Conservation (phyloP, 2,888 invertebrate species). For the Cataglyphis livida region DNA sequence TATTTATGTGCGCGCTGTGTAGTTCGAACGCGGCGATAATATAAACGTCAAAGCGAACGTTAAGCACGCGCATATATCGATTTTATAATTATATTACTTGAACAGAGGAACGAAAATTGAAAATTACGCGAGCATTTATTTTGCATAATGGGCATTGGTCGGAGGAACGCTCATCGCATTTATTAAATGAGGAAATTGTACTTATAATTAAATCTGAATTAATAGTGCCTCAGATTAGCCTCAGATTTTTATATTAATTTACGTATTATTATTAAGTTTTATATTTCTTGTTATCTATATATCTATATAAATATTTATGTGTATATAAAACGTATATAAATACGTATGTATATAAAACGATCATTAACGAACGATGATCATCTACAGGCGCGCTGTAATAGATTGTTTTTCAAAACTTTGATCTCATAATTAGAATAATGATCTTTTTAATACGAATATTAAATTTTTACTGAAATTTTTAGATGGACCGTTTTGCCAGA, state of each 20-base stretch:
- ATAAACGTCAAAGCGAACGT: slow-evolving; percentile 36
- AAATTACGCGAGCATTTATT: slow-evolving; percentile 48
- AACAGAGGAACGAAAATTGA: slow-evolving; percentile 44
- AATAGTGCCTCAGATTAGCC: slow-evolving; percentile 31
- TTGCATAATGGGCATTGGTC: slow-evolving; percentile 39
- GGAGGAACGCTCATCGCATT: slow-evolving; percentile 33
- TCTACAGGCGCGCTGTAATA: background rate
- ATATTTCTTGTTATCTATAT: background rate
- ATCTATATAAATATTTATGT: background rate
- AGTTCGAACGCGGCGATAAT: slow-evolving; percentile 26
- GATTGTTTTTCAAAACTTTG: background rate
- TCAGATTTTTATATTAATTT: slow-evolving; percentile 22
- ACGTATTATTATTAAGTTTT: slow-evolving; percentile 19
- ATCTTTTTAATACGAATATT: background rate
- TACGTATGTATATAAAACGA: background rate
- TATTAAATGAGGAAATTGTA: slow-evolving; percentile 45
- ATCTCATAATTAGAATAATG: slow-evolving; percentile 1
- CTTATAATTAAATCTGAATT: slow-evolving; percentile 50
- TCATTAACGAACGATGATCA: background rate
- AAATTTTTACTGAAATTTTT: background rate
- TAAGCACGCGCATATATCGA: slow-evolving; percentile 27
- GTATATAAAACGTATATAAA: too few species aligned
- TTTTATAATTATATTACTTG: slow-evolving; percentile 47
- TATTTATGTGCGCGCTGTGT: slow-evolving; percentile 9
- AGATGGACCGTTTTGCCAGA: background rate